Conservation (phyloP, 2,113 vertebrate genomes). For the Microcebus murinus region DNA sequence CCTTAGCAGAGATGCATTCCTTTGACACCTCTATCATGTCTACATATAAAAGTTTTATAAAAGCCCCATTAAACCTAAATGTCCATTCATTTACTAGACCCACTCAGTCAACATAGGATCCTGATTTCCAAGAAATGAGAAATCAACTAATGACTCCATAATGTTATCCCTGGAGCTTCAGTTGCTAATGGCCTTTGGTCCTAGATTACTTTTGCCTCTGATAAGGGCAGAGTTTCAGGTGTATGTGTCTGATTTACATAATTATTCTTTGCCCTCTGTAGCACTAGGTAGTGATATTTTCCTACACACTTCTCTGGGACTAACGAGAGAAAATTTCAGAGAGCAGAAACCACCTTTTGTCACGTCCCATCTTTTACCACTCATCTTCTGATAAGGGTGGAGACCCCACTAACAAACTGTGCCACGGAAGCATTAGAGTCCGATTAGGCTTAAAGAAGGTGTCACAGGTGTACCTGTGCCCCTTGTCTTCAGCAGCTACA, state of each 20-base stretch:
- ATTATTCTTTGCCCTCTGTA: not conserved
- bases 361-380: not conserved
- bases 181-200: slow-evolving; percentile 49
- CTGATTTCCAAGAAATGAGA: not conserved
- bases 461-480: not conserved
- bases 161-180: not conserved
- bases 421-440: not conserved
- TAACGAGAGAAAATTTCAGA: not conserved
- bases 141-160: not conserved
- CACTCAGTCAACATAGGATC: not conserved
- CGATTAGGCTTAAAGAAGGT: not conserved
- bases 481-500: not conserved
- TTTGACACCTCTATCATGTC: not conserved
- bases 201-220: slow-evolving; percentile 26
- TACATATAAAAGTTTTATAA: not conserved
- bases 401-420: not conserved
- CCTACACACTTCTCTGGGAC: not conserved
- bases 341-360: not conserved
- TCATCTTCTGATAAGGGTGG: not conserved
- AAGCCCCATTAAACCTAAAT: not conserved
- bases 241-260: not conserved
- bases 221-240: not conserved
- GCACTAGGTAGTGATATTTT: not conserved
- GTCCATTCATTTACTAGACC: not conserved
- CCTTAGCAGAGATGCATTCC: not conserved